Conservation (phyloP, 2,113 vertebrate genomes). For the Carassius auratus region DNA sequence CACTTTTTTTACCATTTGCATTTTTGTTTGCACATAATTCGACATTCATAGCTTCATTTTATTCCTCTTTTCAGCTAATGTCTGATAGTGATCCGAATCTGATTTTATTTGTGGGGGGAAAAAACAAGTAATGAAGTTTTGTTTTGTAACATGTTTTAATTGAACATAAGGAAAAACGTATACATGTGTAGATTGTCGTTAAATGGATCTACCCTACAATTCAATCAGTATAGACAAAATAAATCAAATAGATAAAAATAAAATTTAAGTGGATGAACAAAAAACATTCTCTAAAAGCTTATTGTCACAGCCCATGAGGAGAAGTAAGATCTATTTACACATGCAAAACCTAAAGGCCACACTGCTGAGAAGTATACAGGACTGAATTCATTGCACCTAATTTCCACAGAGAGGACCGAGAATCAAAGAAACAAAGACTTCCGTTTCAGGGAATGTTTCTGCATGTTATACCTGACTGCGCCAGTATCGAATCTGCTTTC, state of each 20-base stretch:
- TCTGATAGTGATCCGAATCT: not conserved
- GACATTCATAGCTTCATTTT: not conserved
- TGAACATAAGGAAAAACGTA: conserved; percentile 54
- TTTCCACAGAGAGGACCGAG: conserved; percentile 12
- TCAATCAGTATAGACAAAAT: conserved; percentile 57
- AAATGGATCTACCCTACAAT: conserved; percentile 49
- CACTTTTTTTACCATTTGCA: not conserved
- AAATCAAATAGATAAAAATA: conserved; percentile 69
- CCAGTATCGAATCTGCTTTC: not conserved
- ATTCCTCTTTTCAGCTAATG: not conserved
- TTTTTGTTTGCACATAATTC: not conserved
- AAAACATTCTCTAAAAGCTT: conserved; percentile 66
- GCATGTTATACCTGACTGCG: conserved; percentile 19
- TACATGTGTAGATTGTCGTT: conserved; percentile 65
- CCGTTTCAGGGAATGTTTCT: conserved; percentile 57
- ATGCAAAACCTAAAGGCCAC: conserved; percentile 55
- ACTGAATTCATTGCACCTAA: conserved; percentile 34
- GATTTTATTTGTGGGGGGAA: not conserved
- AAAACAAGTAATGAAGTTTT: conserved; percentile 43
- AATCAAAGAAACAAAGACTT: conserved; percentile 40
- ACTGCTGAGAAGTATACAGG: conserved; percentile 29
- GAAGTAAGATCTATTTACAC: conserved; percentile 61
- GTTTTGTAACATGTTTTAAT: conserved; percentile 56
- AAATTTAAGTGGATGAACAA: conserved; percentile 65
- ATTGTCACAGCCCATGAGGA: conserved; percentile 63